A percentile compares a stretch with the other conserved stretches of the same genome.
Conservation (phyloP, 2,113 vertebrate genomes). For the Microtus pennsylvanicus region DNA sequence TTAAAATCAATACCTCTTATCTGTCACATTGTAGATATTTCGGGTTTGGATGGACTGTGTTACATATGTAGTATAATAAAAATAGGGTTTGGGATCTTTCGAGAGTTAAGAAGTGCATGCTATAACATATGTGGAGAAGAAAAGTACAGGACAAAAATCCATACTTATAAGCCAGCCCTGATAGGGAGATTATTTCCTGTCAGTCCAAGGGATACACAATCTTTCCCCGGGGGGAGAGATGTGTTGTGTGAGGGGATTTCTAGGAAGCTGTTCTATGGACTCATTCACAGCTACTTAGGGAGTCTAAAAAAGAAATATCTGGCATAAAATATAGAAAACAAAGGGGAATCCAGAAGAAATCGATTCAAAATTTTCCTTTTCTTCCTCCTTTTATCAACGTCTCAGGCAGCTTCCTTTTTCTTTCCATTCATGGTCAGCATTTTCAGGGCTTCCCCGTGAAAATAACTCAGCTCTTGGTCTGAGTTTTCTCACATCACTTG, state of each 20-base stretch:
- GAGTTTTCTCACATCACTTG: conserved; percentile 22
- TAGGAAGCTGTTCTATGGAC: background rate
- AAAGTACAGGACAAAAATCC: background rate
- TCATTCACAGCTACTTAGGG: background rate
- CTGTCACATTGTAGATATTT: background rate
- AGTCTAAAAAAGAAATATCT: conserved; percentile 1
- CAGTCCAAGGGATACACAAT: background rate
- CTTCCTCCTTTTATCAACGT: background rate
- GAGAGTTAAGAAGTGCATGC: background rate
- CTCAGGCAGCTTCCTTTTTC: background rate
- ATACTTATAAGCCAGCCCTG: conserved; percentile 32
- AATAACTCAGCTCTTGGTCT: background rate
- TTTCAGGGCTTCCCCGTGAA: background rate
- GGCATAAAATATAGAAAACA: conserved; percentile 9
- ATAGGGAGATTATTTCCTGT: background rate
- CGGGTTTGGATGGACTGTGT: background rate
- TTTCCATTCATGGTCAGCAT: background rate
- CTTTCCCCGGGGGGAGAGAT: background rate
- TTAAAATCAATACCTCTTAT: conserved; percentile 17
- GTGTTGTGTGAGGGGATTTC: background rate
- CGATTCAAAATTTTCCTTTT: conserved; percentile 30
- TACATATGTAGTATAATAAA: background rate
- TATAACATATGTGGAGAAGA: background rate
- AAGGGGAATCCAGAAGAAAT: background rate
- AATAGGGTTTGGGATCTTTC: background rate